phyloP scores from a whole-genome alignment of 2,888 invertebrate species.

The Dorcus hopei region DNA sequence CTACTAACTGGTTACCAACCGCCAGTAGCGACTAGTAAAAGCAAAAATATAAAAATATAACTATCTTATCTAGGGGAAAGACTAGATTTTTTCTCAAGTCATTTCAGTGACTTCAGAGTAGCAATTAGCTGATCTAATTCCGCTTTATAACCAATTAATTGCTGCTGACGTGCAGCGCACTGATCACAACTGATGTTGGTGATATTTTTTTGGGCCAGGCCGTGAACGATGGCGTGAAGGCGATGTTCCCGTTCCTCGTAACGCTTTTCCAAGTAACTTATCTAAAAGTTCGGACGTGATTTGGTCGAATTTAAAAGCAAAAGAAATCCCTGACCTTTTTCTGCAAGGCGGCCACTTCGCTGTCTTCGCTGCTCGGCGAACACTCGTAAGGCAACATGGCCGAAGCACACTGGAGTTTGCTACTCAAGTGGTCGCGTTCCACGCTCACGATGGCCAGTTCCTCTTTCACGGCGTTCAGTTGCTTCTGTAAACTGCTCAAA shows the following conservation, averaged over 20 bases:
- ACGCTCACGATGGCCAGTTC: conserved; percentile 53
- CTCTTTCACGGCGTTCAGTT: conserved; percentile 46
- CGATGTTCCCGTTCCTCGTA: conserved; percentile 52
- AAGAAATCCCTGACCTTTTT: conserved; percentile 35
- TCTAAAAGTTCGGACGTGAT: conserved; percentile 29
- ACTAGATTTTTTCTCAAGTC: conserved; percentile 7
- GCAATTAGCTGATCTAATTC: conserved; percentile 48
- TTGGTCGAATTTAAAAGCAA: not conserved
- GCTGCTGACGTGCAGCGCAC: conserved; percentile 46
- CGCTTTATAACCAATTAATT: conserved; percentile 47
- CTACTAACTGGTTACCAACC: too few species aligned
- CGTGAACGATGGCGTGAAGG: conserved; percentile 49
- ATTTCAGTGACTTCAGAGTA: conserved; percentile 43
- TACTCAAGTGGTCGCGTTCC: conserved; percentile 57
- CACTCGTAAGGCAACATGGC: conserved; percentile 16
- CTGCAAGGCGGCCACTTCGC: conserved; percentile 33
- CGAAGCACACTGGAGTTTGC: conserved; percentile 33
- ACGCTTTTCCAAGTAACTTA: conserved; percentile 48
- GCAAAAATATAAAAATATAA: too few species aligned
- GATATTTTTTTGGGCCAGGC: conserved; percentile 46
- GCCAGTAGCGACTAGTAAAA: too few species aligned
- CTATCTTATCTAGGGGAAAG: not conserved
- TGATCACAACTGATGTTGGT: conserved; percentile 45
- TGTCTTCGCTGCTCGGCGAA: conserved; percentile 15
- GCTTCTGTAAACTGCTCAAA: conserved; percentile 48